Conservation (phyloP, 1,140 invertebrate genomes). For the Scylla paramamosain region DNA sequence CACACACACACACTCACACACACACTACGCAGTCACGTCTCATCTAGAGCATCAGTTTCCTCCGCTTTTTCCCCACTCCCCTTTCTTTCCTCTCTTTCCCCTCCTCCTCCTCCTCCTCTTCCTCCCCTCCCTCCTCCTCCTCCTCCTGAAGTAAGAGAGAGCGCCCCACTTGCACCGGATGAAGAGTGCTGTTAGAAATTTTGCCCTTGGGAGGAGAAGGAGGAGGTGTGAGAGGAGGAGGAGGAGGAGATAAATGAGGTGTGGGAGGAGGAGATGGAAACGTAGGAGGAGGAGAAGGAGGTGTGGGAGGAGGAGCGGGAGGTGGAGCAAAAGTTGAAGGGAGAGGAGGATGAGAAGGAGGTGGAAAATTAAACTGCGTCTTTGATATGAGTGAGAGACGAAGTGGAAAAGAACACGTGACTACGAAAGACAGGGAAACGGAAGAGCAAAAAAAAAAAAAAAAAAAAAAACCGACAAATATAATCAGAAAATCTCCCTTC, state of each 20-base stretch:
- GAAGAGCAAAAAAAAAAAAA: background rate
- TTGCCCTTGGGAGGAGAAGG: background rate
- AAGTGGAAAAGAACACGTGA: no score
- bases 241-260: background rate
- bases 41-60: background rate
- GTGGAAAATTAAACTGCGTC: background rate
- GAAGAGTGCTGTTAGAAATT: background rate
- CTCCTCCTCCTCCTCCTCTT: background rate
- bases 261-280: background rate
- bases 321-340: background rate
- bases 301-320: background rate
- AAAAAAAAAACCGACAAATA: background rate
- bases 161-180: background rate
- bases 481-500: background rate
- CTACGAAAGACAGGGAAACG: background rate
- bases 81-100: background rate
- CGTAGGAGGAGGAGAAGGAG: background rate
- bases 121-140: background rate
- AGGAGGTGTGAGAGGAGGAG: background rate
- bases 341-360: background rate
- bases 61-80: background rate
- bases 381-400: no score
- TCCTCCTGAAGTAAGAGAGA: background rate
- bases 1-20: conserved; percentile 37
- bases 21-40: background rate